Percentiles rank a stretch among this genome's conserved stretches.
Evolutionary conservation across 2,888 invertebrate species (phyloP).

Genomic region (Oxyteleia sp.): DNA sequence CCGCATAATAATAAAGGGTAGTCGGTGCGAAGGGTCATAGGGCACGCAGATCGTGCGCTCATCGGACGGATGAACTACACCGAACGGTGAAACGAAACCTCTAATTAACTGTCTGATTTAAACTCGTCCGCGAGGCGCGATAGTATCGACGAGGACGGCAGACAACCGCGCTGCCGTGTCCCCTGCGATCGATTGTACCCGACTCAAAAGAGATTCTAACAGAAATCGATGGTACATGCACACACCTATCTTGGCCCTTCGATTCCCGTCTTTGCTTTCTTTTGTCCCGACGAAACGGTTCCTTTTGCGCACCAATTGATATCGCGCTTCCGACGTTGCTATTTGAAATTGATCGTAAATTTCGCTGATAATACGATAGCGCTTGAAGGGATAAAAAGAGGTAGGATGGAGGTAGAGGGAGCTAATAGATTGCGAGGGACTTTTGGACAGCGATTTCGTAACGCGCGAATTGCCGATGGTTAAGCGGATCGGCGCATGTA

Average conservation of each 20-base stretch:
- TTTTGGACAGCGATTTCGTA: slow-evolving; percentile 4
- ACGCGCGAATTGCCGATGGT: slow-evolving; percentile 48
- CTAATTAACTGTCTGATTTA: slow-evolving; percentile 86
- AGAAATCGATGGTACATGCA: slow-evolving; percentile 42
- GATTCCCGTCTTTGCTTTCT: neutral
- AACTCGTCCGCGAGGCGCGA: slow-evolving; percentile 82
- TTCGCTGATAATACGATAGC: slow-evolving; percentile 22
- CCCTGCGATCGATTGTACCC: slow-evolving; percentile 37
- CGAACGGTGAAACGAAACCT: slow-evolving; percentile 81
- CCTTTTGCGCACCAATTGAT: slow-evolving; percentile 30
- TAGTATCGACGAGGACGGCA: slow-evolving; percentile 78
- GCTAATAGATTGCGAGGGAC: slow-evolving; percentile 36
- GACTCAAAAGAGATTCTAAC: slow-evolving; percentile 40
- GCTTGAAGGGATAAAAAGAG: too few relatives aligned
- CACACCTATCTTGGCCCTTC: slow-evolving; percentile 5
- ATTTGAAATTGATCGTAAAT: slow-evolving; percentile 57
- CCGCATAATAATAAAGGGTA: slow-evolving; percentile 82
- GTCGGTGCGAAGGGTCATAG: slow-evolving; percentile 65
- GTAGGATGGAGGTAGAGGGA: neutral
- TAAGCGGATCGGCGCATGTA: slow-evolving; percentile 24
- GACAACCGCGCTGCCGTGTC: slow-evolving; percentile 54
- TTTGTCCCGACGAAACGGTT: slow-evolving; percentile 11
- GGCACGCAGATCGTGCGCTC: slow-evolving; percentile 60
- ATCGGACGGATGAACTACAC: slow-evolving; percentile 71
- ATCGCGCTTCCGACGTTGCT: slow-evolving; percentile 5